Base-by-base conservation (phyloP, 92 coral and sea anemone genomes). In the Porites evermanni region DNA sequence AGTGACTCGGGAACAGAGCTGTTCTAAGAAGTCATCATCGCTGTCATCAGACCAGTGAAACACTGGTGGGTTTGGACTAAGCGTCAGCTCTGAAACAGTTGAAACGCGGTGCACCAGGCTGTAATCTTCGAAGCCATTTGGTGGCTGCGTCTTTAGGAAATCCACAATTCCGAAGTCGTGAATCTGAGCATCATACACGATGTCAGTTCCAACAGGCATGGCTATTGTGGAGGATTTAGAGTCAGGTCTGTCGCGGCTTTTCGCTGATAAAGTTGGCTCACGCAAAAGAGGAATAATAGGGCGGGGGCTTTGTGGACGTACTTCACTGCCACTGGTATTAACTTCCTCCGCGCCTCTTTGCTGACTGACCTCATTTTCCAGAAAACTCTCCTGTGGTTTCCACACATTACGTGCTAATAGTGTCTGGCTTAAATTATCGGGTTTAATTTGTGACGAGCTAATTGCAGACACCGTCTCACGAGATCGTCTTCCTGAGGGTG, bases 31-130 rank as follows among this genome's bases (percentile, higher is more conserved):
- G 66, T 94, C 98, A 64, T 94, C 95, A 75, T 92, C 95, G 59
- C 95, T 94, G 24, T 94, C 90, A 67, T 94, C 98, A 54, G 95
- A 94, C 98, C 98, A 94, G 67, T 92, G 91, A 53, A 92, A 77
- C 54, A 74, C 88, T 12, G 98, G 98, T 18, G 95, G 98, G 67
- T 86, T 94, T 44, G 98, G 98, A 4, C 95, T 84, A 4, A 94
- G 91, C 44, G 95, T 79, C 8, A 94, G 67, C 1, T 95, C 95
- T 2, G 98, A 90, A 12, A 94, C 98, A 5, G 98, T 94, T 1
- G 98, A 94, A 6, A 94, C 98, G 13, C 98, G 94, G 64, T 94
- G 98, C 1, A 94, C 91, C 1, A 84, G 89, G 67, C 67, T 71
- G 87, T 90, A 90, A 67, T 94, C 95, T 69, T 64, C 90, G 6